Base-by-base conservation (phyloP, 2,797 vertebrate species). In the Notolabrus celidotus region DNA sequence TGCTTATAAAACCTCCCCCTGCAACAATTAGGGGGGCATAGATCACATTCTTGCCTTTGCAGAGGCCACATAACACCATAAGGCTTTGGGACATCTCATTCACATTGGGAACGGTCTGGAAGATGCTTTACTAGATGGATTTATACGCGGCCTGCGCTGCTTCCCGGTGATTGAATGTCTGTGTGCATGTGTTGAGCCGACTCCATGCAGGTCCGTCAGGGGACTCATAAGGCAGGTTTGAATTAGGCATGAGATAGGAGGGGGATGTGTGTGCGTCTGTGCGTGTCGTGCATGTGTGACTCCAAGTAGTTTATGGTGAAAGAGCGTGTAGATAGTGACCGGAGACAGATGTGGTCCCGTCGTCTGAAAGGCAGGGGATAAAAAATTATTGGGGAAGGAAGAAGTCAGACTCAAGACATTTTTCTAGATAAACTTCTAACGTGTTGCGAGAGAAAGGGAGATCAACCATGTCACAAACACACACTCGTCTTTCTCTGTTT, bases 161-260 rank as follows among this genome's bases (percentile, higher is more conserved):
- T 87, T 86, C 67, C 60, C 54, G 5, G 88, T 93, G 91, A 93
- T 93, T 92, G 90, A 93, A 91, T 84, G 91, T 90, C 89, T 67
- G 83, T 86, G 90, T 92, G 91, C 92, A 92, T 93, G 92, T 89
- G 91, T 82, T 86, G 90, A 86, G 85, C 85, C 27, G 75, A 84
- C 85, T 85, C 76, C 55, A 82, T 62, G 82, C 71, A 80, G 86
- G 76, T 84, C 83, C 66, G 92, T 90, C 91, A 63, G 82, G 92
- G 92, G 92, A 92, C 87, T 89, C 89, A 85, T 93, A 91, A 93
- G 91, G 87, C 86, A 79, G 88, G 82, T 90, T 92, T 89, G 91
- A 92, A 92, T 92, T 92, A 93, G 89, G 79, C 88, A 88, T 90
- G 88, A 92, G 90, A 85, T 88, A 76, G 86, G 59, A 77, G 76